Base-by-base conservation (phyloP, 2,113 vertebrate species). In the Tamias sibiricus region DNA sequence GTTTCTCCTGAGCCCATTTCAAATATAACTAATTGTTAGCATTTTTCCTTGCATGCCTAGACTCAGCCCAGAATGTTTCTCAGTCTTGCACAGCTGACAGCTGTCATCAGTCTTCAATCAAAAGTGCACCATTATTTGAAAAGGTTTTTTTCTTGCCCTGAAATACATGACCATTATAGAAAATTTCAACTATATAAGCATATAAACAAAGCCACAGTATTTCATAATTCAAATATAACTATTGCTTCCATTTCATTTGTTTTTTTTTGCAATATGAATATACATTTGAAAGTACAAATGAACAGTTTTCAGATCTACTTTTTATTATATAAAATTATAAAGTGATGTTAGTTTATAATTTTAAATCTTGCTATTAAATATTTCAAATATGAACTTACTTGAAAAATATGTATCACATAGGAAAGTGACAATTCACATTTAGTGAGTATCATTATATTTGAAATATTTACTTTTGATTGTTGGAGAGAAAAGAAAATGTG, bases 61-160 rank as follows among this genome's bases (percentile, higher is more conserved):
- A 44, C 81, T 62, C 22, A 28, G 20, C 20, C 82, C 32, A 44
- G 24, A 59, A 26, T 77, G 72, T 37, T 88, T 86, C 72, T 75
- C 19, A 66, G 42, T 19, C n/a, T 72, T 57, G 59, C 62, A 64
- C 6, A 71, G 42, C 24, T 96, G 93, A 95, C 97, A 95, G 91
- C 91, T 96, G 85, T 35, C 92, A 94, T 62, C 52, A 40, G 24
- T 40, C 47, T 69, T 98, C 91, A 88, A 0, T 96, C 94, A 94
- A 30, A 96, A 80, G 7, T 85, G n/a, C 28, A 86, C 47, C 16
- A 69, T 81, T 82, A 91, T 92, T 92, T 93, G 72, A 90, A 92
- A 88, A 28, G 9, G 59, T 90, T 84, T 95, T 90, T 37, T 24
- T n/a, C 19, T 95, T 92, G 6, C 20, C 44, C 66, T 85, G 62